These are phyloP conservation scores for Siniperca scherzeri DNA, from an alignment of 2,797 vertebrate species.

Conservation along the genomic window DNA sequence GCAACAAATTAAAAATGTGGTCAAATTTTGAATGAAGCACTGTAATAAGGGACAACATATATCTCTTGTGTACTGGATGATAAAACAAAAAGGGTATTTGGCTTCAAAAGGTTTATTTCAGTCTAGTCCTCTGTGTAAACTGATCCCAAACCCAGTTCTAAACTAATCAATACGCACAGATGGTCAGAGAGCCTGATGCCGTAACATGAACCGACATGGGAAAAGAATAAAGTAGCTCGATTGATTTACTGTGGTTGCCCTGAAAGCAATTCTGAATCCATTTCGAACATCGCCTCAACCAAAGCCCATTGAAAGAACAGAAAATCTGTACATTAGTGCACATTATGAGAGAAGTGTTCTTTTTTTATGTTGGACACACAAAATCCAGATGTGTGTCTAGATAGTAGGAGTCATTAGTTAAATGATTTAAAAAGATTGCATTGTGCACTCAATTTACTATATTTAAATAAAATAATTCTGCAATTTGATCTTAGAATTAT, in stretches of 20 bases:
- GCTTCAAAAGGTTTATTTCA: slow-evolving; percentile 48
- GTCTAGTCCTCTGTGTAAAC: slow-evolving; percentile 58
- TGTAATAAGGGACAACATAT: not conserved
- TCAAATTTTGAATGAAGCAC: not conserved
- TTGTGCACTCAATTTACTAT: not conserved
- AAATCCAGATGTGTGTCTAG: not conserved
- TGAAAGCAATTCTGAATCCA: slow-evolving; percentile 76
- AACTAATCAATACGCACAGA: slow-evolving; percentile 80
- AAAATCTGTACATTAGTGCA: slow-evolving; percentile 24
- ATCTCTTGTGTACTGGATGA: not conserved
- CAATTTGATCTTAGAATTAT: not conserved
- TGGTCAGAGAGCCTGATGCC: slow-evolving; percentile 68
- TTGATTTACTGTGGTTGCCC: slow-evolving; percentile 77
- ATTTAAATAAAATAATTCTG: not conserved
- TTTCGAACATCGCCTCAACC: slow-evolving; percentile 58
- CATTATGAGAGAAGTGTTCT: not conserved
- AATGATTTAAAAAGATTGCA: not conserved
- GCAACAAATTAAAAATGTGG: not conserved
- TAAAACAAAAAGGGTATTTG: not conserved
- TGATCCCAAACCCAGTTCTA: slow-evolving; percentile 42
- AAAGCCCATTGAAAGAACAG: slow-evolving; percentile 33
- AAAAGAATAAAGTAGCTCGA: slow-evolving; percentile 72
- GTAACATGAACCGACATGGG: slow-evolving; percentile 81
- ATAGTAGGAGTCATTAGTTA: not conserved
- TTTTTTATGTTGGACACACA: not conserved